These are phyloP conservation scores for Hoplostethus mediterraneus DNA, from an alignment of 2,797 vertebrate genomes.

Conservation along the genomic window DNA sequence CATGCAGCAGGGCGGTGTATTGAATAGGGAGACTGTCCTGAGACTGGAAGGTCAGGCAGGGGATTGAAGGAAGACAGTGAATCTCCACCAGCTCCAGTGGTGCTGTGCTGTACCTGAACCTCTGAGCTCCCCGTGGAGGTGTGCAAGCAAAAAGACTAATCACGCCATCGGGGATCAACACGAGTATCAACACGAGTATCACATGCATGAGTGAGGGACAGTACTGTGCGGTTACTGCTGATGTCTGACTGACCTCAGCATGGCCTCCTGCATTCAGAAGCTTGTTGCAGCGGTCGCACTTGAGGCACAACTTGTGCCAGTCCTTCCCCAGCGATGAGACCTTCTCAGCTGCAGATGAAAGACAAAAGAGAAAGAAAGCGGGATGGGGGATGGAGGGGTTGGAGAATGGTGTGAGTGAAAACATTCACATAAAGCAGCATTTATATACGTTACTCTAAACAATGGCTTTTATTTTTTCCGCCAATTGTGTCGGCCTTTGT, in stretches of 20 bases:
- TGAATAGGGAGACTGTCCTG: background rate
- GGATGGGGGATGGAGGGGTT: background rate
- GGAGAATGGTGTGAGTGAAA: constrained; percentile 34
- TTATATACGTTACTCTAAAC: constrained; percentile 39
- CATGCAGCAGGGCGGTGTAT: no score
- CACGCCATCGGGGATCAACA: background rate
- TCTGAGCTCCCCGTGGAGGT: background rate
- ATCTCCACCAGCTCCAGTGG: background rate
- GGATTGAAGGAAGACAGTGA: background rate
- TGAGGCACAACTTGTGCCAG: constrained; percentile 98
- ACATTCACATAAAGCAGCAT: constrained; percentile 45
- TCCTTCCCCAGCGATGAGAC: constrained; percentile 97
- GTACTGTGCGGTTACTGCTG: background rate
- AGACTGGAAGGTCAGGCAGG: background rate
- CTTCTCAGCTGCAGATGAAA: constrained; percentile 89
- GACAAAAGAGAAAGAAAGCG: constrained; percentile 35
- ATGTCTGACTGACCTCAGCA: constrained; percentile 88
- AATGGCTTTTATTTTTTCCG: constrained; percentile 19
- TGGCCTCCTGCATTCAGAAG: constrained; percentile 93
- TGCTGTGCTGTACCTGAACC: no score
- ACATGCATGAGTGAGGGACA: background rate
- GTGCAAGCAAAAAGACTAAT: background rate
- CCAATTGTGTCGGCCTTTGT: constrained; percentile 29
- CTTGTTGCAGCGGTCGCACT: constrained; percentile 97
- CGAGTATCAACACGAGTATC: no score